Conservation (phyloP, 2,797 vertebrate species). For the Pterois miles region DNA sequence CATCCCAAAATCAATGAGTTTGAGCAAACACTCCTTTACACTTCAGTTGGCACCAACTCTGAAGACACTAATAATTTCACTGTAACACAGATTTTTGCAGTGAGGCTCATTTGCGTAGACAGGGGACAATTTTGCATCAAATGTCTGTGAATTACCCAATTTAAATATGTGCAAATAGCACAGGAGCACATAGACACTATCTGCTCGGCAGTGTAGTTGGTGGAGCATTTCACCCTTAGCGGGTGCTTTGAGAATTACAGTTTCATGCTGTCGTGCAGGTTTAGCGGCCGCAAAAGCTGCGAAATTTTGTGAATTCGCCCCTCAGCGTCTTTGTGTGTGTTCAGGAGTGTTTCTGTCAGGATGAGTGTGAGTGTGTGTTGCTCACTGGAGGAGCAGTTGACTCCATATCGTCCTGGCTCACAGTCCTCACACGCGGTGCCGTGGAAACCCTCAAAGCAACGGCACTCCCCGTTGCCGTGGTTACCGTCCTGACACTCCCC, state of each 20-base stretch:
- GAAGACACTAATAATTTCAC: not conserved
- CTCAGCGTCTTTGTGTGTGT: not conserved
- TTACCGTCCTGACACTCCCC: constrained; percentile 90
- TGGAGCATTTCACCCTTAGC: not conserved
- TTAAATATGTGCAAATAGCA: not conserved
- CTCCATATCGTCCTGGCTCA: constrained; percentile 91
- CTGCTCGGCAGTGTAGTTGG: not conserved
- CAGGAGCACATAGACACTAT: not conserved
- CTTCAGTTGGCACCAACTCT: too few species aligned
- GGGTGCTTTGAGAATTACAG: not conserved
- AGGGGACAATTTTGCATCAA: not conserved
- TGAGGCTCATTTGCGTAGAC: not conserved
- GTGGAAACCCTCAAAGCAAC: constrained; percentile 93
- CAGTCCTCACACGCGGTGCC: constrained; percentile 95
- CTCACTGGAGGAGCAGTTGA: constrained; percentile 89
- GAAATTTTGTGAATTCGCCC: not conserved
- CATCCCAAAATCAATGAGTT: too few species aligned
- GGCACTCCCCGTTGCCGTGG: constrained; percentile 89
- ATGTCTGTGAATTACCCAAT: not conserved
- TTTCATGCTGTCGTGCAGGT: not conserved
- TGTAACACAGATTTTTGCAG: not conserved
- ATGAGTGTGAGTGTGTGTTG: not conserved
- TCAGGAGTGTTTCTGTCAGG: not conserved
- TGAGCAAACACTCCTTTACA: not conserved
- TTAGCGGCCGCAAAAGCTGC: not conserved